Conservation (phyloP, 2,888 invertebrate species). For the Podabrus alpinus region DNA sequence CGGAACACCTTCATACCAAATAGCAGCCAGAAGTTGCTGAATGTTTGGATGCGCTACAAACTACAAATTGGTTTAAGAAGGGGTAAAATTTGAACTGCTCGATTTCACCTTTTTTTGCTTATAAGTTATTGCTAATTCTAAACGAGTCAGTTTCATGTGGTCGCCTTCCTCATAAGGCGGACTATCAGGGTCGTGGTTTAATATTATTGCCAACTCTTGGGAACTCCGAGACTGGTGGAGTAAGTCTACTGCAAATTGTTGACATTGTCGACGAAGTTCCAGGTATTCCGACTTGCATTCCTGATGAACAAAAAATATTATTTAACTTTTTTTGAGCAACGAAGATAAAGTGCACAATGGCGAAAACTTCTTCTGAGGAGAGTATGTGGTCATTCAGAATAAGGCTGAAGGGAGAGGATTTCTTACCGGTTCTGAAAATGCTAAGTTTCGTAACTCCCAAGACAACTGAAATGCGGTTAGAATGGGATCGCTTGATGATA, state of each 20-base stretch:
- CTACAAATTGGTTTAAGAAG: slow-evolving; percentile 55
- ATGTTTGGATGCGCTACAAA: slow-evolving; percentile 96
- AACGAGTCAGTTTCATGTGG: slow-evolving; percentile 80
- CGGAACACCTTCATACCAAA: slow-evolving; percentile 96
- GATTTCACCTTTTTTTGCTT: slow-evolving; percentile 87
- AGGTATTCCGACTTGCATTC: slow-evolving; percentile 92
- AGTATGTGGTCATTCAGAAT: too few relatives aligned
- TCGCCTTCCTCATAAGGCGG: slow-evolving; percentile 77
- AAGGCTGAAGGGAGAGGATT: background rate
- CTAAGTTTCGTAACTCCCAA: slow-evolving; percentile 89
- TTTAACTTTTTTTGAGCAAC: background rate
- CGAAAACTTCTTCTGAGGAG: too few relatives aligned
- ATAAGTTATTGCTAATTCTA: slow-evolving; percentile 89
- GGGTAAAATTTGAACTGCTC: background rate
- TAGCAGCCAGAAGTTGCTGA: slow-evolving; percentile 85
- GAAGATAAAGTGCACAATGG: too few relatives aligned
- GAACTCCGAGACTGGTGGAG: slow-evolving; percentile 91
- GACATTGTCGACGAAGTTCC: slow-evolving; percentile 81
- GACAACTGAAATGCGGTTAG: slow-evolving; percentile 93
- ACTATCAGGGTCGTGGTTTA: slow-evolving; percentile 85
- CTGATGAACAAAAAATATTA: slow-evolving; percentile 42
- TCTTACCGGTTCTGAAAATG: slow-evolving; percentile 79
- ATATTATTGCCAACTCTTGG: slow-evolving; percentile 88
- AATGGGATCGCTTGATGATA: slow-evolving; percentile 91
- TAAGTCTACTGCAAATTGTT: slow-evolving; percentile 89